Evolutionary conservation across 1,140 invertebrate genomes (phyloP), one percentile per base, ranked within the genome.

Genomic region (Trichonephila inaurata): DNA sequence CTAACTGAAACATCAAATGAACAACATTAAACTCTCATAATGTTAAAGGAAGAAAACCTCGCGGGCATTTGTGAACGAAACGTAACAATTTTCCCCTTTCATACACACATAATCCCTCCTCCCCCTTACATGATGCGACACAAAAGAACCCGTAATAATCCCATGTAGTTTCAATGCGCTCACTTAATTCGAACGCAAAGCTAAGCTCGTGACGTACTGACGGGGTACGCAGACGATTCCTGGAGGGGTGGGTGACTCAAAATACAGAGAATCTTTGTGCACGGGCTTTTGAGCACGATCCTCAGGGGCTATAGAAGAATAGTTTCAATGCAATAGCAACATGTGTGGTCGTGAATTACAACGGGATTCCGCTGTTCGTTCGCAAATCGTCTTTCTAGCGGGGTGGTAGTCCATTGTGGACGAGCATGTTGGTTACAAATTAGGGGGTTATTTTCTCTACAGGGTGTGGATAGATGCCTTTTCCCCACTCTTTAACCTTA

Each of bases 91-190:
- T 81, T 60, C 88, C 44, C 40, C 51, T 58, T 89, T 89, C 62
- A 51, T 62, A 51, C 10, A n/a, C 44, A 51, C 44, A 51, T 6
- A 51, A 51, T 51, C 44, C 44, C 44, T 51, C 24, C 19, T 66
- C 62, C 87, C 87, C 19, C 33, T 24, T 24, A 89, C 64, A 60
- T 82, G 51, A 40, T 14, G 33, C 40, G 6, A 60, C 60, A 91
- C 90, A 91, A 91, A 83, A 61, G 72, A 91, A 91, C 91, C 91
- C 83, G 58, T 86, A 87, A 87, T 92, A 92, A 92, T 72, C 91
- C 66, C 82, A 44, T 91, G 91, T 92, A 81, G 21, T 81, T 33
- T 24, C 72, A 33, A 28, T 81, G 72, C 12, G 72, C 28, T 10
- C 44, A 44, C 66, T 92, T 92, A 92, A 92, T 92, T 92, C 91